Evolutionary conservation across 2,888 invertebrate species (phyloP).

Genomic region (Nymphalis urticae): DNA sequence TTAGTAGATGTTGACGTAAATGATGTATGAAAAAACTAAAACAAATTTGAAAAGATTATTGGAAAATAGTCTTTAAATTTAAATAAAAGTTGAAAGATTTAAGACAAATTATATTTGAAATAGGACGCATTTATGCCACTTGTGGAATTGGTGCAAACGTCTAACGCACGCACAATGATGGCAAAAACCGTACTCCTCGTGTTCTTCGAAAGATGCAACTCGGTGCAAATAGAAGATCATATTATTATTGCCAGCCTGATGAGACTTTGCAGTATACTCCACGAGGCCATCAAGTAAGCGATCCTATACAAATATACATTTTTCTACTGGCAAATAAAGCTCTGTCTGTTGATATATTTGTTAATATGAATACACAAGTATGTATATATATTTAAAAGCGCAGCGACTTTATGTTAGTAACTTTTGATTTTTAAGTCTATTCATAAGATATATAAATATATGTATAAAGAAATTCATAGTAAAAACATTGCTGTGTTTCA

Average conservation of each 20-base stretch:
- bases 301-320: neutral
- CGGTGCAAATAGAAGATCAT: constrained; percentile 86
- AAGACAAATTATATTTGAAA: neutral
- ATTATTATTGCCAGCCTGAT: constrained; percentile 93
- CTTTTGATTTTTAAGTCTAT: no score
- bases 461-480: no score
- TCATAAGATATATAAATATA: no score
- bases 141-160: constrained; percentile 93
- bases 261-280: constrained; percentile 93
- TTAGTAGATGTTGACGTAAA: no score
- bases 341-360: neutral
- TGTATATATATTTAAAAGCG: no score
- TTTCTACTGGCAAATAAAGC: neutral
- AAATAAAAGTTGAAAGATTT: neutral
- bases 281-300: constrained; percentile 94
- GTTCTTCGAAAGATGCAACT: constrained; percentile 74
- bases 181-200: constrained; percentile 90
- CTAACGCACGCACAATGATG: constrained; percentile 90
- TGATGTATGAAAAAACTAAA: no score
- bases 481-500: no score
- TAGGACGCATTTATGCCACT: constrained; percentile 95
- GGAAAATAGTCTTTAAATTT: no score
- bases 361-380: neutral
- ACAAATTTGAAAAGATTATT: no score
- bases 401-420: no score